These are phyloP conservation scores for Helicolenus hilgendorfi DNA, from an alignment of 2,797 vertebrate species.

Conservation along the genomic window DNA sequence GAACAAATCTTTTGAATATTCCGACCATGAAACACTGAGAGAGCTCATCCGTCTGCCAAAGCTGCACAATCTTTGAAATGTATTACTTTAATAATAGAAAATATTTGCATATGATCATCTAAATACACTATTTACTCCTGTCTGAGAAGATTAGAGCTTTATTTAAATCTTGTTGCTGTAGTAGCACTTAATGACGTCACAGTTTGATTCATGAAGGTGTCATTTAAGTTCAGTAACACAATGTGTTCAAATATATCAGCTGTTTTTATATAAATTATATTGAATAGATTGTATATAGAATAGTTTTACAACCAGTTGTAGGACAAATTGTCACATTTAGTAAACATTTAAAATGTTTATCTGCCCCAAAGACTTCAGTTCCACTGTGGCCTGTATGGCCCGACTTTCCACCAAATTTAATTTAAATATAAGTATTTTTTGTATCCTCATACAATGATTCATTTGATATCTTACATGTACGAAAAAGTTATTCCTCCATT, in stretches of 20 bases:
- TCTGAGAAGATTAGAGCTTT: too few species aligned
- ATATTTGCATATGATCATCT: background rate
- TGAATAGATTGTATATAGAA: background rate
- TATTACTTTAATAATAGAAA: background rate
- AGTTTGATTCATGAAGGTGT: background rate
- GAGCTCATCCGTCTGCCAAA: too few species aligned
- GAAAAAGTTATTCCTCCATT: too few species aligned
- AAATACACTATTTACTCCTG: too few species aligned
- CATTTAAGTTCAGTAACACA: background rate
- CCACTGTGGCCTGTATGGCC: background rate
- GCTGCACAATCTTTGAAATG: too few species aligned
- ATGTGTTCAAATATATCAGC: background rate
- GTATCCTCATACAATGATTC: too few species aligned
- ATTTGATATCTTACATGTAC: too few species aligned
- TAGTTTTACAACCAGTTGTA: background rate
- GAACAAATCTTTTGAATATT: background rate
- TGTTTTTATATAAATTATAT: background rate
- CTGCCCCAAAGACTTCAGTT: background rate
- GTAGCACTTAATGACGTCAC: too few species aligned
- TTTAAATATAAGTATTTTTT: background rate
- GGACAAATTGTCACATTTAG: background rate
- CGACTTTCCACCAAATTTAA: background rate
- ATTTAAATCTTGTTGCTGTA: too few species aligned
- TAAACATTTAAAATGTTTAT: background rate
- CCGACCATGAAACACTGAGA: background rate